phyloP scores from a whole-genome alignment of 2,113 vertebrate species.

The Anser brachyrhynchus region DNA sequence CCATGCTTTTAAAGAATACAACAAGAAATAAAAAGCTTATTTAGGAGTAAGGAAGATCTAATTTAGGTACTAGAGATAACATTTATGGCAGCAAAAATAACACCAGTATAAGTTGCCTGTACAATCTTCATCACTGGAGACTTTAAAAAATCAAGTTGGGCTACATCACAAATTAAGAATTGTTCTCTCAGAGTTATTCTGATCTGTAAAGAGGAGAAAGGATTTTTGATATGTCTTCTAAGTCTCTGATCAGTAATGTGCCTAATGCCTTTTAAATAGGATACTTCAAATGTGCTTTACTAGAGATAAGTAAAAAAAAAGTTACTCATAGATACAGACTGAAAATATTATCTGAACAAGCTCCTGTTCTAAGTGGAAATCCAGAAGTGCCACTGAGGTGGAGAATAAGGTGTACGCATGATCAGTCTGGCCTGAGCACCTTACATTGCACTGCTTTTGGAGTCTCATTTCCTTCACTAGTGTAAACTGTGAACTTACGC shows the following conservation, averaged over 20 bases:
- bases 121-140: not conserved
- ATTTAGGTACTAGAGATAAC: not conserved
- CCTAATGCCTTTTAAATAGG: not conserved
- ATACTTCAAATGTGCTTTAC: not conserved
- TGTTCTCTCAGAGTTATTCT: not conserved
- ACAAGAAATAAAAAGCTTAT: not conserved
- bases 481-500: not conserved
- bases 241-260: not conserved
- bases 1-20: not conserved
- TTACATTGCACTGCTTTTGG: not conserved
- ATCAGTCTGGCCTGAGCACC: not conserved
- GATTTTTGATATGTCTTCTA: not conserved
- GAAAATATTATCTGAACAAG: not conserved
- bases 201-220: not conserved
- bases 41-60: not conserved
- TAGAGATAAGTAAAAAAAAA: not conserved
- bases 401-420: not conserved
- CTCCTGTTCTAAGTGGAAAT: not conserved
- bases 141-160: not conserved
- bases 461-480: not conserved
- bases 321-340: accelerated
- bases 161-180: not conserved
- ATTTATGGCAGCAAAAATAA: not conserved
- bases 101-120: not conserved
- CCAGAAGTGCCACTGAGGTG: not conserved